These are phyloP conservation scores for Plecturocebus donacophilus DNA, from an alignment of 2,113 vertebrate species.

Conservation along the genomic window DNA sequence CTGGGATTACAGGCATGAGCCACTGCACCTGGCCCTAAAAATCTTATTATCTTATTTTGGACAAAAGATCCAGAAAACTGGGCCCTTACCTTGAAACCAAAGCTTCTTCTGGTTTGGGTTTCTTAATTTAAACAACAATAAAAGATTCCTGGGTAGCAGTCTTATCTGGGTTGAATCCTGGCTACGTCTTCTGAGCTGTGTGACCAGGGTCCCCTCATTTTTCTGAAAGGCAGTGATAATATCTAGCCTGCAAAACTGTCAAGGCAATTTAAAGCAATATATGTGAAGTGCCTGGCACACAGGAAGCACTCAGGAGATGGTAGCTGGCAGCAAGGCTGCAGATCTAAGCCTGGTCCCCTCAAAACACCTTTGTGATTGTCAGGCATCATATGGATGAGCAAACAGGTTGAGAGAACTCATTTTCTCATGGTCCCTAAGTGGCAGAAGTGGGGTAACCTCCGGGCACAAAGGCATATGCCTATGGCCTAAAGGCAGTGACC, in stretches of 20 bases:
- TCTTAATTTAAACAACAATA: neutral
- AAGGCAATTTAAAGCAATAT: neutral
- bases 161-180: neutral
- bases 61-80: constrained; percentile 11
- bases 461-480: neutral
- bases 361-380: neutral
- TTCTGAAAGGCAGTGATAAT: neutral
- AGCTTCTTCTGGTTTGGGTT: neutral
- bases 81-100: constrained; percentile 7
- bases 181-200: neutral
- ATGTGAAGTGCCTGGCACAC: neutral
- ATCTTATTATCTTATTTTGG: neutral
- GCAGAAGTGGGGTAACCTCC: neutral
- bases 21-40: too few species aligned
- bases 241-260: neutral
- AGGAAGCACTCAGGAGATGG: neutral
- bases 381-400: neutral
- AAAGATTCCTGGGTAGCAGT: neutral
- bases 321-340: neutral
- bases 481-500: neutral
- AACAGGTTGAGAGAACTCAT: neutral
- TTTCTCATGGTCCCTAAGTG: neutral
- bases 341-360: neutral
- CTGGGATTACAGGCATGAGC: too few species aligned
- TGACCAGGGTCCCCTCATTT: neutral